These are phyloP conservation scores for Sarcophaga variegata DNA, from an alignment of 2,888 invertebrate species.

Conservation along the genomic window DNA sequence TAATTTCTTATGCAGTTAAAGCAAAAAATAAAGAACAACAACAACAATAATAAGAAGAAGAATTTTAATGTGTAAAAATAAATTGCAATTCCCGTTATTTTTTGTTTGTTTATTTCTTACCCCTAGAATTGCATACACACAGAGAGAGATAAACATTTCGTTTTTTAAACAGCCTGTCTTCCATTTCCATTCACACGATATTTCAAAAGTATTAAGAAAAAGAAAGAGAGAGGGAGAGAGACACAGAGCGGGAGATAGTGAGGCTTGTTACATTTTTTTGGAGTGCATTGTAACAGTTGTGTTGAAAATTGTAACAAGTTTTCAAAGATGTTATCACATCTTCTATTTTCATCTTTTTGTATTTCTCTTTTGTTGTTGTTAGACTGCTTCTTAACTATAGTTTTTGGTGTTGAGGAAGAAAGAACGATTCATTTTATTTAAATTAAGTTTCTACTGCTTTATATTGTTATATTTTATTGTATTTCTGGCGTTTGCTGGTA, in stretches of 20 bases:
- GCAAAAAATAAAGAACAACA: background rate
- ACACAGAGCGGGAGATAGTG: background rate
- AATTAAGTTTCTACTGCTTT: slow-evolving; percentile 47
- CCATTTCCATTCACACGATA: background rate
- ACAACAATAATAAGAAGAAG: background rate
- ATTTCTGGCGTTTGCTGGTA: slow-evolving; percentile 21
- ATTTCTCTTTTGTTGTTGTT: background rate
- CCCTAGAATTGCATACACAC: background rate
- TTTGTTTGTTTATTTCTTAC: background rate
- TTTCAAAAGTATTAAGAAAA: background rate
- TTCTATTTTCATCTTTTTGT: background rate
- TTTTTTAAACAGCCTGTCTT: background rate
- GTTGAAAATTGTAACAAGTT: slow-evolving; percentile 61
- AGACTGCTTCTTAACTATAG: slow-evolving; percentile 51
- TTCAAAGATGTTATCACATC: slow-evolving; percentile 35
- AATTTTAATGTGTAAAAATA: slow-evolving; percentile 9
- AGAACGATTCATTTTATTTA: slow-evolving; percentile 38
- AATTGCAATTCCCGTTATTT: slow-evolving; percentile 23
- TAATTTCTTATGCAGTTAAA: background rate
- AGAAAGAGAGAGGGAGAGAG: background rate
- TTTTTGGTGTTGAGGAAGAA: slow-evolving; percentile 8
- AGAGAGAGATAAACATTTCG: background rate
- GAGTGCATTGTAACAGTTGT: slow-evolving; percentile 63
- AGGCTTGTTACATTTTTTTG: background rate
- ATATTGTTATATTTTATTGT: background rate